Evolutionary conservation across 2,113 vertebrate species (phyloP), one percentile per base, ranked within the genome.

Genomic region (Himantopus leucocephalus): DNA sequence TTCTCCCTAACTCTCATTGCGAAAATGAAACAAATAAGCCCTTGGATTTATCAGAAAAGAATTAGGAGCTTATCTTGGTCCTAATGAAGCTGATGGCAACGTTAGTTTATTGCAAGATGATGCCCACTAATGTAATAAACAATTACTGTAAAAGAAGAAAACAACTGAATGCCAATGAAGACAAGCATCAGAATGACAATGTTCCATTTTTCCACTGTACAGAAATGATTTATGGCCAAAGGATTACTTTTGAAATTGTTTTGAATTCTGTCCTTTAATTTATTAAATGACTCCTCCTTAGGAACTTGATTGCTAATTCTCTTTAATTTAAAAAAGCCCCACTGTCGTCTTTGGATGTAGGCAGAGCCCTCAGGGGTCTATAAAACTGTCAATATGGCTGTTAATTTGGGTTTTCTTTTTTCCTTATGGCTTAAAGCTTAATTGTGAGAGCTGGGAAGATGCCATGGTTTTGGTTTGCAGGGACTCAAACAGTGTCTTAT

Each of bases 301-400:
- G 84, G 58, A 87, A 82, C 84, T 95, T 97, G 91, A 96, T 96
- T 96, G 63, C 93, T 97, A 95, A 96, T 91, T 97, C 67, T 52
- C 84, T 96, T 64, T 95, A 94, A 97, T 95, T 96, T 91, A 70
- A 94, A 96, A 95, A 96, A 96, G 74, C 77, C 63, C n/a, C 76
- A 70, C 71, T 96, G 89, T 71, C 52, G 0, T 95, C 86, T 85
- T 85, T 91, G 94, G 77, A 94, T 81, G 86, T 43, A 89, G 92
- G 72, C 77, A 89, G 80, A 91, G 56, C 88, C 94, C 77, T 95
- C 62, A 18, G 77, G 92, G 84, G 45, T 91, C 91, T 90, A 95
- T 92, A 96, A 96, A 97, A 68, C 96, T 96, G 93, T 96, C 95
- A 96, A 73, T 91, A 88, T 81, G 86, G 34, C 63, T 92, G 89